phyloP scores from a whole-genome alignment of 2,113 vertebrate genomes.

The Cyanistes caeruleus region DNA sequence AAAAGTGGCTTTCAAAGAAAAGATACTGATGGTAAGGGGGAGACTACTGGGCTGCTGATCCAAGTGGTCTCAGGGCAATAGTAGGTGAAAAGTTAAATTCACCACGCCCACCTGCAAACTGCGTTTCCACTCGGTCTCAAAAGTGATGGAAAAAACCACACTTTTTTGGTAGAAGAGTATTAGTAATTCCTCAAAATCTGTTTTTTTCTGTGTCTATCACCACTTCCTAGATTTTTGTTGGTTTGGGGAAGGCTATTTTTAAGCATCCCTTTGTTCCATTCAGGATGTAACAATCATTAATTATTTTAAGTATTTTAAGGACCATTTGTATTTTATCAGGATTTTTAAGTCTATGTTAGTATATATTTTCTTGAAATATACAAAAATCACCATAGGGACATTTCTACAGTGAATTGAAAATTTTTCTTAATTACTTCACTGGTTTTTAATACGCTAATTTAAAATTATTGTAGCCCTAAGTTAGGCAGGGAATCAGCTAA shows the following conservation, averaged over 20 bases:
- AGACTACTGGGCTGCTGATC: not conserved
- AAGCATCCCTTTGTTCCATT: not conserved
- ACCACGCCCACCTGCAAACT: not conserved
- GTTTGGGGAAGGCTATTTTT: not conserved
- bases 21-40: not conserved
- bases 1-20: not conserved
- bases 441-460: not conserved
- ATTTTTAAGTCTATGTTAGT: not conserved
- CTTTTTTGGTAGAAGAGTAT: not conserved
- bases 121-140: not conserved
- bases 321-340: not conserved
- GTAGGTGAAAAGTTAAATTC: not conserved
- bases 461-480: not conserved
- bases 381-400: not conserved
- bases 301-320: not conserved
- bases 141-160: not conserved
- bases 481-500: not conserved
- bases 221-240: not conserved
- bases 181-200: not conserved
- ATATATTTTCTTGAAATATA: not conserved
- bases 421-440: not conserved
- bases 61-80: not conserved
- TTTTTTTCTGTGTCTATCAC: not conserved
- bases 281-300: not conserved
- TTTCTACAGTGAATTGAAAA: not conserved